A percentile compares a stretch with the other conserved stretches of the same genome.
Evolutionary conservation across 2,797 vertebrate genomes (phyloP).

Genomic region (Anniella stebbinsi): DNA sequence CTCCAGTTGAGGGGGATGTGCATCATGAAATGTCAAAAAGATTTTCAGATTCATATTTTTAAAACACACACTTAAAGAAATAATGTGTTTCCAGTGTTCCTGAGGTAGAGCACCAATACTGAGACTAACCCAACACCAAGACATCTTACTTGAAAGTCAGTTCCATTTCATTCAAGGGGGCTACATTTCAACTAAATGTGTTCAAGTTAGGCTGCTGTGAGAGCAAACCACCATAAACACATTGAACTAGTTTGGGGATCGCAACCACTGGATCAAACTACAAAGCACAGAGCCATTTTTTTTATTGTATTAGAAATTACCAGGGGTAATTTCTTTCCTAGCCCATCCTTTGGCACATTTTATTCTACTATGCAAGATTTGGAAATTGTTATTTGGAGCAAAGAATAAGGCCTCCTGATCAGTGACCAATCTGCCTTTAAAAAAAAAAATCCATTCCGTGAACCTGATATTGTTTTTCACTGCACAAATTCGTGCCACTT

Average conservation of each 20-base stretch:
- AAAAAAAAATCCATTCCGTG: neutral
- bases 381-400: neutral
- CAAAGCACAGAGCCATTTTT: neutral
- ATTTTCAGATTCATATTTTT: neutral
- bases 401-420: neutral
- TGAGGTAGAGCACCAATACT: neutral
- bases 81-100: neutral
- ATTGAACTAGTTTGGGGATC: neutral
- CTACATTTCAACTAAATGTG: neutral
- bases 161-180: neutral
- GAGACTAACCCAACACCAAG: neutral
- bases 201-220: neutral
- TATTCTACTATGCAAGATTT: neutral
- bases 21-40: neutral
- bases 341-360: neutral
- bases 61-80: neutral
- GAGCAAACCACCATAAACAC: neutral
- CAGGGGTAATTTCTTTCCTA: constrained; percentile 3
- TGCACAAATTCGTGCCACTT: neutral
- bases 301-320: neutral
- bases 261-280: neutral
- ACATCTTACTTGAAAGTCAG: neutral
- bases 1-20: neutral
- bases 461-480: neutral
- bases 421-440: neutral